These are phyloP conservation scores for Gephyroberyx darwinii DNA, from an alignment of 2,797 vertebrate genomes.

Conservation along the genomic window DNA sequence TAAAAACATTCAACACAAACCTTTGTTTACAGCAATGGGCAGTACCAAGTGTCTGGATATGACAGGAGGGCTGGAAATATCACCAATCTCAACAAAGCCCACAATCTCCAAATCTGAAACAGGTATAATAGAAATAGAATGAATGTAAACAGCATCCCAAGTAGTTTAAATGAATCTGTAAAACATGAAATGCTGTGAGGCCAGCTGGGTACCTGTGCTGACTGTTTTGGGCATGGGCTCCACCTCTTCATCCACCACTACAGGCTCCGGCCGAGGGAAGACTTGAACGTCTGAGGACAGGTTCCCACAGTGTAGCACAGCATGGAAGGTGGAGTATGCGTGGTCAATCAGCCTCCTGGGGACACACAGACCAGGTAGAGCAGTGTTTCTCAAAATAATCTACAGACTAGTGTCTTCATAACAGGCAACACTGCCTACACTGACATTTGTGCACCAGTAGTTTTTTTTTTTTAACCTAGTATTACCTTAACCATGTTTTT, in stretches of 20 bases:
- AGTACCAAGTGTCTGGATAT: slow-evolving; percentile 95
- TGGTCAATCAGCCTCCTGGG: slow-evolving; percentile 94
- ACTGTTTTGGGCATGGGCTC: slow-evolving; percentile 91
- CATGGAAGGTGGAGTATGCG: slow-evolving; percentile 96
- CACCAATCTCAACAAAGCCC: slow-evolving; percentile 97
- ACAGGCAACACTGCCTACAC: not conserved
- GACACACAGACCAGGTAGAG: slow-evolving; percentile 8
- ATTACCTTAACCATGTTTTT: not conserved
- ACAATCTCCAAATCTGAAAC: slow-evolving; percentile 94
- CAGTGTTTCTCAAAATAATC: not conserved
- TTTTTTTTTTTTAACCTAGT: not conserved
- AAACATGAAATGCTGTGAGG: not conserved
- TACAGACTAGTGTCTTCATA: no score
- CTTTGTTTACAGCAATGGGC: slow-evolving; percentile 97
- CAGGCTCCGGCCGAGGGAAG: slow-evolving; percentile 95
- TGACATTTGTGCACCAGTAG: not conserved
- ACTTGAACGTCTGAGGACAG: slow-evolving; percentile 96
- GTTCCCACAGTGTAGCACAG: slow-evolving; percentile 95
- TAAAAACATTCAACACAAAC: slow-evolving; percentile 69
- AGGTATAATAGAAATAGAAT: not conserved
- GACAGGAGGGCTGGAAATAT: slow-evolving; percentile 97
- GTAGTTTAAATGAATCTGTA: not conserved
- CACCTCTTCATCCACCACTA: slow-evolving; percentile 94
- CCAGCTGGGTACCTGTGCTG: slow-evolving; percentile 85
- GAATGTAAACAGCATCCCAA: not conserved